phyloP scores from a whole-genome alignment of 2,888 invertebrate genomes.

The Labia minor region DNA sequence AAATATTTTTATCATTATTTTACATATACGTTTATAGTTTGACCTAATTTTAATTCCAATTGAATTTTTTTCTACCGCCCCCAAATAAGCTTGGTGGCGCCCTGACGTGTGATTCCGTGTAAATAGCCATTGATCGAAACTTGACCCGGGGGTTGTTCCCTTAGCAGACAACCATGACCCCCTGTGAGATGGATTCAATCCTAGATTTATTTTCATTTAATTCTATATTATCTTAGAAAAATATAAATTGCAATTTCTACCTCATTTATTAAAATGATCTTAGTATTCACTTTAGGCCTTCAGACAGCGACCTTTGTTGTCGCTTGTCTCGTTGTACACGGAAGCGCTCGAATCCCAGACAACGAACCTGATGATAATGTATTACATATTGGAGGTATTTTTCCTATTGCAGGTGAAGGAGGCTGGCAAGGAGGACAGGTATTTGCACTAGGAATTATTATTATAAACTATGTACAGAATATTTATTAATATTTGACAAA shows the following conservation, averaged over 20 bases:
- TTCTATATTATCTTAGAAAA: neutral
- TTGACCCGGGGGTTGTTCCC: neutral
- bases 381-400: conserved; percentile 93
- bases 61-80: neutral
- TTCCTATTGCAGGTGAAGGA: conserved; percentile 91
- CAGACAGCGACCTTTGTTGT: neutral
- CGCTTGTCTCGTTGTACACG: neutral
- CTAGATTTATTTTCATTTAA: neutral
- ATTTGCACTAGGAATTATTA: too few relatives aligned
- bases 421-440: conserved; percentile 97
- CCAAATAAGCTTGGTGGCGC: neutral
- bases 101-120: neutral
- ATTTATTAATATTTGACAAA: conserved; percentile 19
- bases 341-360: neutral
- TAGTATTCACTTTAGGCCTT: neutral
- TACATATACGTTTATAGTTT: too few relatives aligned
- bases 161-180: neutral
- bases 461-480: neutral
- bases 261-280: neutral
- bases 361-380: conserved; percentile 50
- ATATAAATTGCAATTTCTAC: too few relatives aligned
- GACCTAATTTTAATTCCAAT: neutral
- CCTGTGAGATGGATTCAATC: neutral
- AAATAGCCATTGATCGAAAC: neutral
- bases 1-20: too few relatives aligned